Conservation (phyloP, 2,797 vertebrate species). For the Percopsis omiscomaycus region DNA sequence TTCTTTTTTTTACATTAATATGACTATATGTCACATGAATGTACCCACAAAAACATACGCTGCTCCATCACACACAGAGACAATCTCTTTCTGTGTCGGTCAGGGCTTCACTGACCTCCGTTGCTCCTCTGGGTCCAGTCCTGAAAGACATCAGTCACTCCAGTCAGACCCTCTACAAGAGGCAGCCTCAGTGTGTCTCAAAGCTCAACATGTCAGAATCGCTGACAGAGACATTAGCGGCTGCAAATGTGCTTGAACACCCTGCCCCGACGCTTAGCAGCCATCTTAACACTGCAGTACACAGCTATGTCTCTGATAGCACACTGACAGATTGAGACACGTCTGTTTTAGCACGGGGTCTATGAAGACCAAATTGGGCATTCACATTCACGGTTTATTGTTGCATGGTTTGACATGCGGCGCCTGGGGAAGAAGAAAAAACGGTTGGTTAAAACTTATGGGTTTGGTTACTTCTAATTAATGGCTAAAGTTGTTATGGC, state of each 20-base stretch:
- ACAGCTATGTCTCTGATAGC: conserved; percentile 8
- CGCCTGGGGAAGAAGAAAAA: too few relatives aligned
- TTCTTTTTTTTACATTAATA: too few relatives aligned
- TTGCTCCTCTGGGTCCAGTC: conserved; percentile 2
- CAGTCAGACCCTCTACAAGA: conserved; percentile 9
- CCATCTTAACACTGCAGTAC: background rate
- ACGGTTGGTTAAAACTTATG: too few relatives aligned
- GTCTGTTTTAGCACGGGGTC: conserved; percentile 20
- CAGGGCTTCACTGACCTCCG: conserved; percentile 1
- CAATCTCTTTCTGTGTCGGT: conserved; percentile 7
- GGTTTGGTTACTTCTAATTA: too few relatives aligned
- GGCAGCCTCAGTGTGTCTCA: conserved; percentile 10
- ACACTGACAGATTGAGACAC: conserved; percentile 19
- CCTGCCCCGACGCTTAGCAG: conserved; percentile 17
- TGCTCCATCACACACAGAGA: background rate
- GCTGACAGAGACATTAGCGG: conserved; percentile 36
- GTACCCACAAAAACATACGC: background rate
- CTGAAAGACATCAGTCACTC: conserved; percentile 2
- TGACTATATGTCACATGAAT: background rate
- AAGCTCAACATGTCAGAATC: conserved; percentile 24
- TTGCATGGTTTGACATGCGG: conserved; percentile 15
- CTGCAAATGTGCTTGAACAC: conserved; percentile 28
- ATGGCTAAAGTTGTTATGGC: too few relatives aligned
- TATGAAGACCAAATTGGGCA: conserved; percentile 54
- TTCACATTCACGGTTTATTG: conserved; percentile 45